phyloP scores from a whole-genome alignment of 2,888 invertebrate genomes.

The Myathropa florea region DNA sequence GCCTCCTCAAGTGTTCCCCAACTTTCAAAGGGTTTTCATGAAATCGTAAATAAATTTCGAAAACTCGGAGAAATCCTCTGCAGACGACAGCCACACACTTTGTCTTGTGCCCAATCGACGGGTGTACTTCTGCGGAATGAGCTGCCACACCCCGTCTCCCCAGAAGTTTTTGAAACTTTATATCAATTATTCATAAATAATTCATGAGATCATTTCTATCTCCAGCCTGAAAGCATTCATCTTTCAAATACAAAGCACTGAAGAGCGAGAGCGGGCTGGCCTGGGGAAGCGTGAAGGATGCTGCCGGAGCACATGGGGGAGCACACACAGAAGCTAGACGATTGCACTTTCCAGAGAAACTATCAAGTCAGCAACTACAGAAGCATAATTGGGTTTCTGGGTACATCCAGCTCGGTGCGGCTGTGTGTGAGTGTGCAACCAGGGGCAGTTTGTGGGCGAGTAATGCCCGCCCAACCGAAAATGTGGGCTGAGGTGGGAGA shows the following conservation, averaged over 20 bases:
- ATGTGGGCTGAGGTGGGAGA: not conserved
- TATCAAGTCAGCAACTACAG: slow-evolving; percentile 62
- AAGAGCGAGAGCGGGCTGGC: not conserved
- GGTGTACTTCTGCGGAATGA: not conserved
- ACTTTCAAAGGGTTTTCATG: not conserved
- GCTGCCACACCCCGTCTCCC: not conserved
- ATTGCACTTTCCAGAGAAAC: slow-evolving; percentile 56
- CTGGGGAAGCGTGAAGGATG: too few relatives aligned
- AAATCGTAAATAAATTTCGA: slow-evolving; percentile 1
- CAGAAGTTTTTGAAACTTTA: slow-evolving; percentile 52
- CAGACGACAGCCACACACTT: slow-evolving; percentile 2
- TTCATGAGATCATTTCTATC: slow-evolving; percentile 68
- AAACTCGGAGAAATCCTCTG: not conserved
- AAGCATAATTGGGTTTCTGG: slow-evolving; percentile 61
- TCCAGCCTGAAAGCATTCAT: slow-evolving; percentile 42
- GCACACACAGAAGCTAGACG: slow-evolving; percentile 7
- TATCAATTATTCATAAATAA: slow-evolving; percentile 70
- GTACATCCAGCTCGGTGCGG: not conserved
- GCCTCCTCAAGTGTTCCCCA: not conserved
- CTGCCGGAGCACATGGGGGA: too few relatives aligned
- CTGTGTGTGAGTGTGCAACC: not conserved
- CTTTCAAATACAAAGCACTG: slow-evolving; percentile 25
- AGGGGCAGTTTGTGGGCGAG: too few relatives aligned
- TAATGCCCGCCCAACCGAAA: not conserved
- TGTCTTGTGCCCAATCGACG: not conserved